phyloP scores from a whole-genome alignment of 1,140 invertebrate genomes.

The Thaumetopoea pityocampa region DNA sequence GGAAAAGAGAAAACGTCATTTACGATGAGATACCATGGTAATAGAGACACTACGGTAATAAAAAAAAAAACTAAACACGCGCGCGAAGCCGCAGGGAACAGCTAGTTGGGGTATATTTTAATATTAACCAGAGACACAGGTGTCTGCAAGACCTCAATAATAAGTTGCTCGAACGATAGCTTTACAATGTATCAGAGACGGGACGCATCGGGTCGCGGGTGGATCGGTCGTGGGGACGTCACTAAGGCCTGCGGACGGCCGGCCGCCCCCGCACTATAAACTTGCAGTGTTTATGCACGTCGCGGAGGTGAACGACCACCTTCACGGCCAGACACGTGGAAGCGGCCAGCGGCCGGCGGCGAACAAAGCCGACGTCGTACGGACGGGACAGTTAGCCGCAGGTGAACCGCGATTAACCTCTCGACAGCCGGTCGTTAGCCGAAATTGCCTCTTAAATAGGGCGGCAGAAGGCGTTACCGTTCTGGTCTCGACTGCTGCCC shows the following conservation, averaged over 20 bases:
- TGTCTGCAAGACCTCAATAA: background rate
- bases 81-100: too few relatives aligned
- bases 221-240: slow-evolving; percentile 34
- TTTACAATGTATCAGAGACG: slow-evolving; percentile 16
- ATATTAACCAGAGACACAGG: background rate
- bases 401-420: slow-evolving; percentile 63
- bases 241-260: slow-evolving; percentile 42
- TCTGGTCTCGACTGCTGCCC: slow-evolving; percentile 42
- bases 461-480: slow-evolving; percentile 33
- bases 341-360: slow-evolving; percentile 25
- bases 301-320: slow-evolving; percentile 52
- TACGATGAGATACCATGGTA: too few relatives aligned
- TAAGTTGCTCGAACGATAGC: background rate
- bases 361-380: slow-evolving; percentile 40
- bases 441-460: slow-evolving; percentile 50
- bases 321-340: slow-evolving; percentile 49
- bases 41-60: too few relatives aligned
- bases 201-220: slow-evolving; percentile 36
- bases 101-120: slow-evolving; percentile 1
- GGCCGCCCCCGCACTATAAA: slow-evolving; percentile 55
- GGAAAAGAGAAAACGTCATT: too few relatives aligned
- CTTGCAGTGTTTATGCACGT: slow-evolving; percentile 38
- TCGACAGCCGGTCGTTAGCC: slow-evolving; percentile 56
- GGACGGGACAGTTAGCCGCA: slow-evolving; percentile 46
- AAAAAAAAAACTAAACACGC: too few relatives aligned